These are phyloP conservation scores for Neuroscelio doddi DNA, from an alignment of 2,888 invertebrate species.

Conservation along the genomic window DNA sequence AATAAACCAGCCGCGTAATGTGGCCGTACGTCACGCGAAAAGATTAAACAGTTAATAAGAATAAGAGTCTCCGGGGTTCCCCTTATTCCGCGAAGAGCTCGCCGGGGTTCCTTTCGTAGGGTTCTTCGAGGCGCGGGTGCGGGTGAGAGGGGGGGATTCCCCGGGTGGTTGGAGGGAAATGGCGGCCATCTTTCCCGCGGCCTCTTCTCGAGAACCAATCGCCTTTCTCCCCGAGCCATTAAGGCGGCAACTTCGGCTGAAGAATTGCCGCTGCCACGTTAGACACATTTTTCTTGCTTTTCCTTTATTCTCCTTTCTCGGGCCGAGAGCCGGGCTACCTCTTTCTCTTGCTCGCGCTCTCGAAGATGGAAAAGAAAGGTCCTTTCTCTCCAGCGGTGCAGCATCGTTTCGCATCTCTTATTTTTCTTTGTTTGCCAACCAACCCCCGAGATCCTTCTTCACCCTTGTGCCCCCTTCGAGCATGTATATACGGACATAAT, in stretches of 20 bases:
- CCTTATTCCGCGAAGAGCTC: slow-evolving; percentile 60
- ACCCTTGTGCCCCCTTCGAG: slow-evolving; percentile 37
- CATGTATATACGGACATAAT: slow-evolving; percentile 60
- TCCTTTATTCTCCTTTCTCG: slow-evolving; percentile 70
- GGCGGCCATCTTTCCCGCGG: slow-evolving; percentile 72
- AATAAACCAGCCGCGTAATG: slow-evolving; percentile 71
- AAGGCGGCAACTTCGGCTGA: slow-evolving; percentile 72
- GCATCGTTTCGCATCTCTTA: slow-evolving; percentile 66
- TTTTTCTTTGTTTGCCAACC: slow-evolving; percentile 65
- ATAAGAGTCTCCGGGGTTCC: slow-evolving; percentile 69
- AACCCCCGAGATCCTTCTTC: slow-evolving; percentile 40
- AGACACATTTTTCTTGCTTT: slow-evolving; percentile 73
- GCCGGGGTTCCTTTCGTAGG: slow-evolving; percentile 63
- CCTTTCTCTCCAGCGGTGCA: slow-evolving; percentile 48
- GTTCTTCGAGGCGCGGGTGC: slow-evolving; percentile 51
- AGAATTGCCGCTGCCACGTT: slow-evolving; percentile 72
- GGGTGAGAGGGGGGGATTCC: slow-evolving; percentile 62
- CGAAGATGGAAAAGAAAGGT: slow-evolving; percentile 41
- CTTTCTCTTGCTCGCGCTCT: slow-evolving; percentile 48
- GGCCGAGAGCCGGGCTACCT: slow-evolving; percentile 58
- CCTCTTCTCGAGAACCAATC: slow-evolving; percentile 71
- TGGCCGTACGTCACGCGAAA: slow-evolving; percentile 70
- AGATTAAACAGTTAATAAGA: slow-evolving; percentile 73
- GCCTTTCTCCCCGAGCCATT: slow-evolving; percentile 67
- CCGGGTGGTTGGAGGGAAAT: slow-evolving; percentile 72